These are phyloP conservation scores for Drosophila orena DNA, from an alignment of 1,140 invertebrate species.

Conservation along the genomic window DNA sequence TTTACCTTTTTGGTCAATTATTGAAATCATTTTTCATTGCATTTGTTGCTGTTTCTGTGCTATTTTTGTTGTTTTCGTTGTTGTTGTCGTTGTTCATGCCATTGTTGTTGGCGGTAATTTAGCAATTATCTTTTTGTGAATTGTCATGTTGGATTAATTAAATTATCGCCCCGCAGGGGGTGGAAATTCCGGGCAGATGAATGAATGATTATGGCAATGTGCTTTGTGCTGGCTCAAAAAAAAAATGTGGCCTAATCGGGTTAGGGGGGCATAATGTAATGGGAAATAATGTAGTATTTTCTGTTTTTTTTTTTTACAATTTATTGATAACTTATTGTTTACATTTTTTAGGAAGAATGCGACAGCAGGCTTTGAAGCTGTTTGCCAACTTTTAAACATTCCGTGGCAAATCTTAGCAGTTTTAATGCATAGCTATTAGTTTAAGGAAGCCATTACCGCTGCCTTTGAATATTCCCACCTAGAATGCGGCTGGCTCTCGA, in stretches of 20 bases:
- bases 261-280: neutral
- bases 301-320: too few relatives aligned
- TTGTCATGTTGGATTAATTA: conserved; percentile 64
- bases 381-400: neutral
- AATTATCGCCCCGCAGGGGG: conserved; percentile 50
- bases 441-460: conserved; percentile 3
- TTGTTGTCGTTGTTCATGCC: conserved; percentile 18
- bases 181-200: conserved; percentile 17
- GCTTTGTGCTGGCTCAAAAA: neutral
- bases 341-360: too few relatives aligned
- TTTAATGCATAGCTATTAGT: conserved; percentile 5
- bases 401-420: neutral
- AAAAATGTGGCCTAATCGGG: neutral
- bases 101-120: conserved; percentile 49
- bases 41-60: conserved; percentile 38
- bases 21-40: conserved; percentile 49
- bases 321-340: too few relatives aligned
- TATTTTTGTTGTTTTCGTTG: conserved; percentile 10
- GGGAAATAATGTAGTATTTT: too few relatives aligned
- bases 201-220: conserved; percentile 9
- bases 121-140: conserved; percentile 61
- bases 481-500: conserved; percentile 24
- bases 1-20: conserved; percentile 50
- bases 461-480: conserved; percentile 7
- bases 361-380: too few relatives aligned